Conservation (phyloP, 2,113 vertebrate genomes). For the Bagarius yarrelli region DNA sequence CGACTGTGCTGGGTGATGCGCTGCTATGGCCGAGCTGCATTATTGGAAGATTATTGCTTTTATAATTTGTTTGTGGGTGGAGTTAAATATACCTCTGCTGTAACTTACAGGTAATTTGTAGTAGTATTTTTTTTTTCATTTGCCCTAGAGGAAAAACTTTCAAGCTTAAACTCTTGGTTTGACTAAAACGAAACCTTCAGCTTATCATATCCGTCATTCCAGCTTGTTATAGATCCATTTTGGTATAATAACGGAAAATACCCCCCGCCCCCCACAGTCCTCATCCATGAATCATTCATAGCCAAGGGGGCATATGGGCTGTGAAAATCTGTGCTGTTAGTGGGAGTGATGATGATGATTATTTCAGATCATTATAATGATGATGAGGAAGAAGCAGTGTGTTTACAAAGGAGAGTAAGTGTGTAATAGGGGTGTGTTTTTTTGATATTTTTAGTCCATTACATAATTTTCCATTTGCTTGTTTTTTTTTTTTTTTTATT, state of each 20-base stretch:
- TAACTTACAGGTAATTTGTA: background rate
- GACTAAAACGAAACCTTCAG: no score
- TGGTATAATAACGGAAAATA: background rate
- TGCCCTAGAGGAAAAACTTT: background rate
- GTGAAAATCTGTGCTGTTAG: background rate
- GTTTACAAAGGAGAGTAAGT: background rate
- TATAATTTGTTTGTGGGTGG: background rate
- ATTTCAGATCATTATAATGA: slow-evolving; percentile 1
- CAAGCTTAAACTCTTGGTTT: no score
- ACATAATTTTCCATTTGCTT: no score
- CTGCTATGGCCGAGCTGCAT: background rate
- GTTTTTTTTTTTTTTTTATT: no score
- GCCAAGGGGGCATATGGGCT: slow-evolving; percentile 1
- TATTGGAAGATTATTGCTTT: background rate
- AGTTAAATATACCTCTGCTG: background rate
- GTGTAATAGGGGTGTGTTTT: no score
- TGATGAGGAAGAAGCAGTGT: slow-evolving; percentile 3
- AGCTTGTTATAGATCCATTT: no score
- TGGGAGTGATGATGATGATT: slow-evolving; percentile 8
- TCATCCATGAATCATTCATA: background rate
- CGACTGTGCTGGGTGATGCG: background rate
- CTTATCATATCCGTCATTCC: no score
- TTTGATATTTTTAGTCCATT: no score
- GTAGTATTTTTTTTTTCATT: background rate
- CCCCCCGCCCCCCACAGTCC: background rate